Evolutionary conservation across 2,888 invertebrate species (phyloP).

Genomic region (Lasioglossum calceatum): DNA sequence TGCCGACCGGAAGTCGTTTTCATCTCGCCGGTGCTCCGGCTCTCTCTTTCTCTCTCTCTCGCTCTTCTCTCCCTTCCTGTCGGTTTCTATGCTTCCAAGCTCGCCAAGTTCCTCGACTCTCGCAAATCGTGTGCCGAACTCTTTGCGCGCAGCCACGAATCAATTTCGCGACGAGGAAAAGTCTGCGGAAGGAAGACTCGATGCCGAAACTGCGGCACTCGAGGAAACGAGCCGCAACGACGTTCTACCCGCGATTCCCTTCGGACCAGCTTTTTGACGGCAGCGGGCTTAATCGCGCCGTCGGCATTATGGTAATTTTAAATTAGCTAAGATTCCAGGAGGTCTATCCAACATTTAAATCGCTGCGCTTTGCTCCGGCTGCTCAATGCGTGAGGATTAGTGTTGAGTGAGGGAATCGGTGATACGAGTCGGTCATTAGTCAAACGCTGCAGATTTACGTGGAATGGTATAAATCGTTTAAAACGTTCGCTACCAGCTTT

Average conservation of each 20-base stretch:
- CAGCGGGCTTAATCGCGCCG: constrained; percentile 24
- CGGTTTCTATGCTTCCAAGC: not conserved
- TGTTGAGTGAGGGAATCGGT: not conserved
- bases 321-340: not conserved
- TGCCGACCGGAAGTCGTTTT: constrained; percentile 31
- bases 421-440: not conserved
- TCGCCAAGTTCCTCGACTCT: constrained; percentile 3
- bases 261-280: constrained; percentile 28
- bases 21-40: constrained; percentile 10
- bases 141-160: constrained; percentile 39
- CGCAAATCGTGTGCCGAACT: constrained; percentile 32
- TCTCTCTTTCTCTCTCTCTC: not conserved
- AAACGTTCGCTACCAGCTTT: not conserved
- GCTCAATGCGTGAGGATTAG: not conserved
- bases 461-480: not conserved
- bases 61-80: not conserved
- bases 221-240: constrained; percentile 12
- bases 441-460: not conserved
- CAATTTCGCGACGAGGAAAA: constrained; percentile 42
- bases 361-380: not conserved
- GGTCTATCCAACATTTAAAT: not conserved
- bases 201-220: not conserved
- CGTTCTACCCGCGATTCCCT: constrained; percentile 6
- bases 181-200: not conserved
- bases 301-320: constrained; percentile 11